Conservation (phyloP, 2,888 invertebrate genomes). For the Dioctria linearis region DNA sequence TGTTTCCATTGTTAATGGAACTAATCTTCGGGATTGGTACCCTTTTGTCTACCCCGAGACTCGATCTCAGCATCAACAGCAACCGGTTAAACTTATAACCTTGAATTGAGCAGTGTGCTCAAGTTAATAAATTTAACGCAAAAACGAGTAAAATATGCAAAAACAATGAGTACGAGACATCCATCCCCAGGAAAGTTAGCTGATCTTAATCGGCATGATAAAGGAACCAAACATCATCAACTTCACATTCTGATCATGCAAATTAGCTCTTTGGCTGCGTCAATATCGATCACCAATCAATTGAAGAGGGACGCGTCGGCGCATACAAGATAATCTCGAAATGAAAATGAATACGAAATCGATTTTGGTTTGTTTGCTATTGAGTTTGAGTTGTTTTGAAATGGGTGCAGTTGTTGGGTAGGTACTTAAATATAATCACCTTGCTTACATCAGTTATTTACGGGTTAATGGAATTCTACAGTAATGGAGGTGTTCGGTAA, state of each 20-base stretch:
- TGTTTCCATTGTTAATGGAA: conserved; percentile 46
- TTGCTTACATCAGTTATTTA: not conserved
- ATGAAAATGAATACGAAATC: not conserved
- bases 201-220: conserved; percentile 22
- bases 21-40: conserved; percentile 10
- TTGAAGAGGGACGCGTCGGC: not conserved
- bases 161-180: conserved; percentile 23
- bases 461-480: not conserved
- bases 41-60: conserved; percentile 14
- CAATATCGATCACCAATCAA: conserved; percentile 45
- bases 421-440: not conserved
- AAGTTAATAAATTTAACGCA: conserved; percentile 46
- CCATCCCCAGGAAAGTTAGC: not conserved
- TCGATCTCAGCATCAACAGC: conserved; percentile 6
- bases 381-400: not conserved
- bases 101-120: conserved; percentile 9
- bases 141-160: conserved; percentile 22
- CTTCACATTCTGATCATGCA: conserved; percentile 43
- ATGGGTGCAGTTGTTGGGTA: not conserved
- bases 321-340: conserved; percentile 14
- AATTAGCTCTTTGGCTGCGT: conserved; percentile 36
- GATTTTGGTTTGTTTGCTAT: not conserved
- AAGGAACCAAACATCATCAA: conserved; percentile 22
- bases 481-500: not conserved
- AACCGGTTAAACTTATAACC: not conserved